Base-by-base conservation (phyloP, 2,888 invertebrate species). In the Idaea biselata region DNA sequence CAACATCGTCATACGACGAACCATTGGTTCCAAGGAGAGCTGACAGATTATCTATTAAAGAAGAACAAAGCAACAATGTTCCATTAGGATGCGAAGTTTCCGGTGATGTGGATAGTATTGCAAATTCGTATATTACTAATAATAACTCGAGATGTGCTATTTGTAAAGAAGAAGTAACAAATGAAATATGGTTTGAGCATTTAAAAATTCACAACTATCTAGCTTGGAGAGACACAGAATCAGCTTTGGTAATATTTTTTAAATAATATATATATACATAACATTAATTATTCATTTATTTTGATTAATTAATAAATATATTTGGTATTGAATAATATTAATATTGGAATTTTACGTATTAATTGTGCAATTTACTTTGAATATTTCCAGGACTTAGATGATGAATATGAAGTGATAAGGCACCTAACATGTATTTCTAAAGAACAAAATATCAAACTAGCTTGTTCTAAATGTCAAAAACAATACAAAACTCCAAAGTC, bases 381-480 rank as follows among this genome's bases (percentile, higher is more conserved):
- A 18, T 14, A 14, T 66, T 76, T 79, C 11, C 65, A 84, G 84
- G 60, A 80, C 64, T 18, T 79, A 14, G 60, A 77, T 11, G 67
- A 80, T 17, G 68, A 75, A 31, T 61, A 61, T 6, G 63, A 63
- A 54, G 66, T 81, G 3, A 62, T 63, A 7, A 59, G 68, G 16
- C 79, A 83, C 68, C 74, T 84, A 11, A 55, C 56, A 66, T 33
- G 53, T 60, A 5, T 69, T 80, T 55, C 53, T 69, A 11, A 72
- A 72, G 55, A 55, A 64, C 16, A 60, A 57, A 33, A 66, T n/a
- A 75, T 73, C 0, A 63, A 61, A 18, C 65, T 84, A 7, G 57
- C 57, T 14, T 84, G 84, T 69, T 65, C 69, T 3, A 81, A 79
- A 63, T 84, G 84, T 65, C 76, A 78, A 11, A 16, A 73, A 5